Base-by-base conservation (phyloP, 1,140 invertebrate genomes). In the Euwallacea similis region DNA sequence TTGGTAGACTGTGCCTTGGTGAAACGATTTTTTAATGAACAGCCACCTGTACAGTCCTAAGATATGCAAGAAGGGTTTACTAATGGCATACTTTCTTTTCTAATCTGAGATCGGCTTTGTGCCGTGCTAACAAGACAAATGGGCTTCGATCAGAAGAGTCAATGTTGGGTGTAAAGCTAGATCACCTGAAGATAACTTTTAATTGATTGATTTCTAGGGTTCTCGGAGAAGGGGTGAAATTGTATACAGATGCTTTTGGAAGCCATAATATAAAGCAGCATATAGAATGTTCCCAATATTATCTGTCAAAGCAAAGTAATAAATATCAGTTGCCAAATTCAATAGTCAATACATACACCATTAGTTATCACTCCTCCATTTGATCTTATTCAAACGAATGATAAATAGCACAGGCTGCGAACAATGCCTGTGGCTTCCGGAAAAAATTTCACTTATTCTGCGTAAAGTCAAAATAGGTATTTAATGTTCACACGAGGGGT, bases 321-420 rank as follows among this genome's bases (percentile, higher is more conserved):
- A 66, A 66, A 66, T 66, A 66, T 43, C 53, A 44, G 53, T 58
- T 55, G 33, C 64, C 53, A 44, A 58, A 66, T 66, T 66, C 64
- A 66, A 66, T 66, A 66, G 64, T 66, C 41, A 66, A 66, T 66
- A 66, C 64, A 66, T 66, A 53, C 43, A 66, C 64, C 64, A 66
- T 66, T 66, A 66, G 64, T 66, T 66, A 66, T 66, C 64, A 66
- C 64, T 66, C 64, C 64, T 66, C 50, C 41, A 15, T 58, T 56
- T 42, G 54, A 66, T 66, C 64, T 66, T 66, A 66, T 56, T 66
- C 64, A 66, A 6, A 15, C 13, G 33, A 50, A 64, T 64, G 62
- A 64, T 64, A 53, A 53, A 64, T 64, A 53, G 47, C 11, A 42
- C 13, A 53, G 21, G 7, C n/a, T 43, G 11, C 64, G 50, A 56